phyloP scores from a whole-genome alignment of 2,888 invertebrate genomes.

The Microctonus hyperodae region DNA sequence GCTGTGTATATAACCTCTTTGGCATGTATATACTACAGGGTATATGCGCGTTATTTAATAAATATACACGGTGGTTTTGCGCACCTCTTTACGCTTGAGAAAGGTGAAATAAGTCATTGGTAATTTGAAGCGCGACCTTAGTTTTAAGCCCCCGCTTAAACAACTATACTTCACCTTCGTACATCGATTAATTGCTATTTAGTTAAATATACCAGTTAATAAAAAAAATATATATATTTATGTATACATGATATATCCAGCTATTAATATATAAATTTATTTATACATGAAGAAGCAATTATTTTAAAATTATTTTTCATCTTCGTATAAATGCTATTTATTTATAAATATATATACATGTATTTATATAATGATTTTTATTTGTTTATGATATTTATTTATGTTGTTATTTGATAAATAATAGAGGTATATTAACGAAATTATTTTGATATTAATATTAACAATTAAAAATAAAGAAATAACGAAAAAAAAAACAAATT shows the following conservation, averaged over 20 bases:
- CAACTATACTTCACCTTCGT: constrained; percentile 1
- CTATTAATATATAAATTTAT: no score
- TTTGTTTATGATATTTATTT: neutral
- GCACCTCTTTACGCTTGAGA: constrained; percentile 8
- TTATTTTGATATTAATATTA: no score
- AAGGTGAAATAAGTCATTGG: constrained; percentile 18
- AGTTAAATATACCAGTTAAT: constrained; percentile 11
- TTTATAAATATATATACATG: neutral
- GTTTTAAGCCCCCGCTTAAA: neutral
- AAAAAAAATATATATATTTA: neutral
- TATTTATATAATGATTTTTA: neutral
- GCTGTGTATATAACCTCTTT: neutral
- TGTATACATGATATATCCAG: no score
- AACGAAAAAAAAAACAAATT: no score
- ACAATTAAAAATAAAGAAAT: no score
- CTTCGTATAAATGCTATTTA: neutral
- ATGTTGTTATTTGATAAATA: no score
- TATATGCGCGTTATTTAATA: neutral
- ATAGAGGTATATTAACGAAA: no score
- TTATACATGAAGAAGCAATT: neutral
- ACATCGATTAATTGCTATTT: constrained; percentile 22
- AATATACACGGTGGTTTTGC: neutral
- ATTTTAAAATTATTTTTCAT: neutral
- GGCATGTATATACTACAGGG: neutral
- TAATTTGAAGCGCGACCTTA: constrained; percentile 27